phyloP scores from a whole-genome alignment of 2,888 invertebrate species.

The Lasioglossum villosulum region DNA sequence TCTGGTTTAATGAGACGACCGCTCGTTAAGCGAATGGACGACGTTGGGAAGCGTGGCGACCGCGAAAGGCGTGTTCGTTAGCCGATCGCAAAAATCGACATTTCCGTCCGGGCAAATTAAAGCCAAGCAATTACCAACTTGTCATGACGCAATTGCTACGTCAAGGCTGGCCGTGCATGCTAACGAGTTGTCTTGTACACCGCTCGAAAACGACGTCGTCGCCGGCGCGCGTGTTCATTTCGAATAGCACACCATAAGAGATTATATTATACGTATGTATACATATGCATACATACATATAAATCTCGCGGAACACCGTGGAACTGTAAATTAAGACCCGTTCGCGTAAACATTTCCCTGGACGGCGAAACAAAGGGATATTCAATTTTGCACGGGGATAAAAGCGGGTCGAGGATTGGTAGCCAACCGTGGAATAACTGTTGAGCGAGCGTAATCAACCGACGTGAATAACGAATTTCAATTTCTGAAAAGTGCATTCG shows the following conservation, averaged over 20 bases:
- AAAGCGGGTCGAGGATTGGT: neutral
- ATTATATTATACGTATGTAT: neutral
- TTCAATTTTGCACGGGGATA: neutral
- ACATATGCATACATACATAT: neutral
- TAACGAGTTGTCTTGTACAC: slow-evolving; percentile 43
- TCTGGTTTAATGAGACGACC: slow-evolving; percentile 15
- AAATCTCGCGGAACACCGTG: neutral
- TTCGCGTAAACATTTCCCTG: neutral
- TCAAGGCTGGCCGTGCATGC: slow-evolving; percentile 30
- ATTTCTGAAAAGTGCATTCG: neutral
- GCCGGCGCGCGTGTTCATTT: neutral
- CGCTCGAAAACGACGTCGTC: slow-evolving; percentile 13
- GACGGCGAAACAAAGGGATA: neutral
- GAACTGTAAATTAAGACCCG: neutral
- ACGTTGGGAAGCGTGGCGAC: neutral
- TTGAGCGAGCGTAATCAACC: neutral
- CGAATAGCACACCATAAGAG: neutral
- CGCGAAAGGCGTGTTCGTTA: slow-evolving; percentile 32
- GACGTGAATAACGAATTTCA: slow-evolving; percentile 4
- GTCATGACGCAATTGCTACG: slow-evolving; percentile 34
- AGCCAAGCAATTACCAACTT: slow-evolving; percentile 42
- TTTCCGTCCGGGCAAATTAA: slow-evolving; percentile 31
- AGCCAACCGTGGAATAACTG: neutral
- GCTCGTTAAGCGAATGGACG: slow-evolving; percentile 30
- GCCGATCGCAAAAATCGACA: slow-evolving; percentile 42